These are phyloP conservation scores for Xestia c-nigrum DNA, from an alignment of 2,888 invertebrate genomes.

Conservation along the genomic window DNA sequence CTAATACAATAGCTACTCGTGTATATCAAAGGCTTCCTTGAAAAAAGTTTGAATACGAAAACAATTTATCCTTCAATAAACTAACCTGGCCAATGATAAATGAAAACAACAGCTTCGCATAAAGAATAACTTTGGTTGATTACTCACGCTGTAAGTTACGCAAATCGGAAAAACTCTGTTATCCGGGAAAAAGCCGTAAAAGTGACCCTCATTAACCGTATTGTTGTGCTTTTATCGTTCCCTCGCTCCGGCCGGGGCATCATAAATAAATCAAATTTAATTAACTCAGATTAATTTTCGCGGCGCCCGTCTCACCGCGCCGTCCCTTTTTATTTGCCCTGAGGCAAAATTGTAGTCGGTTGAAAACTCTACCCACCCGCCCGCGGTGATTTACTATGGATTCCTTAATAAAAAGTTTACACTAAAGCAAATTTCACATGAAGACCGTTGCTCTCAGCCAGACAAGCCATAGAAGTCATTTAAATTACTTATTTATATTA, in stretches of 20 bases:
- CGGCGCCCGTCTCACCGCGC: slow-evolving; percentile 79
- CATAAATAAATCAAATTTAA: slow-evolving; percentile 91
- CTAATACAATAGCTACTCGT: slow-evolving; percentile 15
- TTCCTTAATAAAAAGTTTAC: slow-evolving; percentile 90
- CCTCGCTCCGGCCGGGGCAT: slow-evolving; percentile 78
- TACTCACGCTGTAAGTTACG: slow-evolving; percentile 78
- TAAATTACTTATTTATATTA: slow-evolving; percentile 82
- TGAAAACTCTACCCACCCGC: slow-evolving; percentile 78
- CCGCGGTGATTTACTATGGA: slow-evolving; percentile 81
- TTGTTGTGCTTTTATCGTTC: slow-evolving; percentile 88
- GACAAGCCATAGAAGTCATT: slow-evolving; percentile 79
- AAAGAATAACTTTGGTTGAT: slow-evolving; percentile 77
- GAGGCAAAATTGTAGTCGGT: slow-evolving; percentile 80
- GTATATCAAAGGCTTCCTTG: slow-evolving; percentile 21
- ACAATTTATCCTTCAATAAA: slow-evolving; percentile 51
- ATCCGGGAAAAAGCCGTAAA: slow-evolving; percentile 86
- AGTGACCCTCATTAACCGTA: slow-evolving; percentile 88
- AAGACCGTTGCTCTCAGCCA: slow-evolving; percentile 75
- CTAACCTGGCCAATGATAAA: slow-evolving; percentile 55
- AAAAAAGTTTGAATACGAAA: slow-evolving; percentile 40
- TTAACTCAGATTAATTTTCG: slow-evolving; percentile 91
- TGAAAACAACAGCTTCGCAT: slow-evolving; percentile 67
- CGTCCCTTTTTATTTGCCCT: slow-evolving; percentile 87
- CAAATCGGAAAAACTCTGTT: slow-evolving; percentile 86
- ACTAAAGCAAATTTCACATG: slow-evolving; percentile 84